A percentile compares a stretch with the other conserved stretches of the same genome.
These are phyloP conservation scores for Hydropsyche betteni DNA, from an alignment of 2,888 invertebrate species.

Conservation along the genomic window DNA sequence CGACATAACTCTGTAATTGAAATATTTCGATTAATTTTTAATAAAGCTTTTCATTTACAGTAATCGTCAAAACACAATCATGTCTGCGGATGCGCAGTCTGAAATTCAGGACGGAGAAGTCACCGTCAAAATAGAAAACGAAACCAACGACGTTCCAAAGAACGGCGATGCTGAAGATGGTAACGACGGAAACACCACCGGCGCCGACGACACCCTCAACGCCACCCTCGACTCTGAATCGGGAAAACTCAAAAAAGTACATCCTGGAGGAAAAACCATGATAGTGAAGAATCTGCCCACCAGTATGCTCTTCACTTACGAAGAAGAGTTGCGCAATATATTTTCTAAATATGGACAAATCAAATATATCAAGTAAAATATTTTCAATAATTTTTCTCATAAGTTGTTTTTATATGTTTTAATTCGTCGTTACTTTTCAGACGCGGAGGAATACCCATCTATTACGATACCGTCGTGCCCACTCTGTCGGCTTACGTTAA, in stretches of 20 bases:
- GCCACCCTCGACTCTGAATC: background rate
- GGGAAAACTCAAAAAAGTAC: conserved; percentile 26
- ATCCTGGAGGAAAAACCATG: conserved; percentile 49
- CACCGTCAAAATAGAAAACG: background rate
- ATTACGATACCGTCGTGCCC: conserved; percentile 40
- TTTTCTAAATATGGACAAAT: conserved; percentile 49
- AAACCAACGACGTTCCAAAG: background rate
- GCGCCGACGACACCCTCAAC: background rate
- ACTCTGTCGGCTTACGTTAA: conserved; percentile 48
- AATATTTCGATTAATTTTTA: too few relatives aligned
- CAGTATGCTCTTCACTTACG: conserved; percentile 45
- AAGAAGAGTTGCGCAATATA: conserved; percentile 43
- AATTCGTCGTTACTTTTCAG: conserved; percentile 34
- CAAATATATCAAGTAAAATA: conserved; percentile 47
- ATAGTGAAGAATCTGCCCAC: conserved; percentile 48
- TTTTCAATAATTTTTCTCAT: background rate
- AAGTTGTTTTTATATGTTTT: background rate
- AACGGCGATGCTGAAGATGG: conserved; percentile 1
- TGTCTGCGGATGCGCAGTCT: background rate
- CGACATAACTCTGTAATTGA: too few relatives aligned
- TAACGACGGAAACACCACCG: background rate
- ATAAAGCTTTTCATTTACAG: background rate
- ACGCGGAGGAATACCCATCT: conserved; percentile 47
- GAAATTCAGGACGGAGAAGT: background rate
- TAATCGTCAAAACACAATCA: background rate